Evolutionary conservation across 92 coral and sea anemone species (phyloP).

Genomic region (Diadumene lineata): DNA sequence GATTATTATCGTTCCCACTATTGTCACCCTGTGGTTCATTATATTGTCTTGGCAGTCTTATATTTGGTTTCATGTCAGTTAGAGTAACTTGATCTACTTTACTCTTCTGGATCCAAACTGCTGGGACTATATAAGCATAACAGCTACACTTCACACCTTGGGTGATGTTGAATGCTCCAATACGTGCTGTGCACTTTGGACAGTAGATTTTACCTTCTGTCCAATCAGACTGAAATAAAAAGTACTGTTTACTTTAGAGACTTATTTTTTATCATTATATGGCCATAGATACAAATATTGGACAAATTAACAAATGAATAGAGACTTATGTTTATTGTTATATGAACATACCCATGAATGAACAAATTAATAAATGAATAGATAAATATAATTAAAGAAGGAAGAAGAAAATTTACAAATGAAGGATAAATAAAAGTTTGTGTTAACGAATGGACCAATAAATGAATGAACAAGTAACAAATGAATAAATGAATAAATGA

Average conservation of each 20-base stretch:
- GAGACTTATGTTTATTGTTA: background rate
- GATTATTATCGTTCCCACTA: background rate
- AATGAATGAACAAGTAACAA: background rate
- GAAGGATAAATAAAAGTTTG: background rate
- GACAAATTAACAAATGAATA: background rate
- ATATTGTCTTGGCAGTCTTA: conserved; percentile 10
- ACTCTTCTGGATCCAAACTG: conserved; percentile 89
- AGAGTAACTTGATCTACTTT: conserved; percentile 64
- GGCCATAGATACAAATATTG: background rate
- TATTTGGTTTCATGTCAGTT: conserved; percentile 21
- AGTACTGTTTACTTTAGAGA: background rate
- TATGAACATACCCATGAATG: background rate
- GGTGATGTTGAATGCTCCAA: conserved; percentile 88
- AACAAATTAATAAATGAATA: background rate
- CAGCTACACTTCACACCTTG: conserved; percentile 82
- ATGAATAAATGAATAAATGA: background rate
- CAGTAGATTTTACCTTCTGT: conserved; percentile 87
- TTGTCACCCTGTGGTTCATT: background rate
- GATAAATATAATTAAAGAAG: background rate
- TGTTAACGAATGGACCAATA: background rate
- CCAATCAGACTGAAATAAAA: conserved; percentile 67
- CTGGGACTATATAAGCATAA: conserved; percentile 77
- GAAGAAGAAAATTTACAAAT: too few relatives aligned
- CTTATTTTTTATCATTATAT: too few relatives aligned
- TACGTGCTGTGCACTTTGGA: conserved; percentile 77